phyloP scores from a whole-genome alignment of 2,888 invertebrate species.

The Phyto melanocephala region DNA sequence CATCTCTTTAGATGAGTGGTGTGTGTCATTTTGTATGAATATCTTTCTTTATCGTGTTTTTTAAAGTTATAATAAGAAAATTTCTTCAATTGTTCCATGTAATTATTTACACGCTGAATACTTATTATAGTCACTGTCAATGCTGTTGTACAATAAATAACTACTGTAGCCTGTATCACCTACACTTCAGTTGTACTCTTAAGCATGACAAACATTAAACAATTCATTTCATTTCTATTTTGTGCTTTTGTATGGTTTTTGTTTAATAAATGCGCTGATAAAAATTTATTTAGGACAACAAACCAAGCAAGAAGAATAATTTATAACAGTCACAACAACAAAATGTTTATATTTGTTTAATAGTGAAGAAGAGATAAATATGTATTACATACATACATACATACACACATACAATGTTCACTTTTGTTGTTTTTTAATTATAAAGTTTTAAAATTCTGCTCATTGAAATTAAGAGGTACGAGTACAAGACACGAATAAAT shows the following conservation, averaged over 20 bases:
- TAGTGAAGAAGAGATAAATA: constrained; percentile 18
- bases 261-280: neutral
- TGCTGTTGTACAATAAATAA: neutral
- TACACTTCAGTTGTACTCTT: neutral
- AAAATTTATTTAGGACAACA: constrained; percentile 1
- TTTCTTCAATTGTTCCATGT: too few species aligned
- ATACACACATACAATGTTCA: neutral
- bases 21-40: neutral
- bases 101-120: too few species aligned
- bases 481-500: neutral
- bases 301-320: neutral
- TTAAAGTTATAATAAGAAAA: neutral
- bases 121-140: too few species aligned
- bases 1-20: neutral
- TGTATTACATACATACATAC: too few species aligned
- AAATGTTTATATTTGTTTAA: constrained; percentile 2
- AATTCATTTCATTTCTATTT: neutral
- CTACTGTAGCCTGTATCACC: neutral
- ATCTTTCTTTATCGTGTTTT: neutral
- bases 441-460: neutral
- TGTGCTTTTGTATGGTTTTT: neutral
- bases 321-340: neutral
- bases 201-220: neutral
- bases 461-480: neutral
- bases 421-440: constrained; percentile 14